phyloP scores from a whole-genome alignment of 2,797 vertebrate species.

The Onychomys torridus region DNA sequence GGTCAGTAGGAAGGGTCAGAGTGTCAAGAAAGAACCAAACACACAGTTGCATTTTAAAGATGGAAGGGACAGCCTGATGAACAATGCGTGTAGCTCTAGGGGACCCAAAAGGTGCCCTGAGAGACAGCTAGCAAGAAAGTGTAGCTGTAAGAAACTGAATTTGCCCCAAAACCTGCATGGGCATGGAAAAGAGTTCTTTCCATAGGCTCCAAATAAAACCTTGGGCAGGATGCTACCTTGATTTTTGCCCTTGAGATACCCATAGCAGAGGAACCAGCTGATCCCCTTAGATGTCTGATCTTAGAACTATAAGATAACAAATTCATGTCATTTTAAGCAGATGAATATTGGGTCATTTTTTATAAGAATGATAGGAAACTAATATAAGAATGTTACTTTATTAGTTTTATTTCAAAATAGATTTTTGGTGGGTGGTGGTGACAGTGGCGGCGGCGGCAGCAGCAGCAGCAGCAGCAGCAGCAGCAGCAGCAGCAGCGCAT shows the following conservation, averaged over 20 bases:
- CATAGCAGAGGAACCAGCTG: background rate
- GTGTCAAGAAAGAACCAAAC: background rate
- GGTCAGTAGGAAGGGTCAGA: background rate
- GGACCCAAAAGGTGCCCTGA: background rate
- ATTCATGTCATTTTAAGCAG: background rate
- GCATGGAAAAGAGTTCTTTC: background rate
- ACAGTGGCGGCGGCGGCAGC: too few species aligned
- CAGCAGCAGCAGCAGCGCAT: too few species aligned
- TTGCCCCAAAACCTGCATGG: background rate
- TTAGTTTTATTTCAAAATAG: slow-evolving; percentile 29
- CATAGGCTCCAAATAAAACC: background rate
- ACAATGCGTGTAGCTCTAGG: too few species aligned
- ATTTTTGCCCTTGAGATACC: background rate
- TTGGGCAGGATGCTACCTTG: background rate
- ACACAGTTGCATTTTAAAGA: background rate
- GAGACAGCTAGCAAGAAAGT: background rate
- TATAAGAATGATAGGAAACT: background rate
- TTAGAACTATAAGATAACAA: background rate
- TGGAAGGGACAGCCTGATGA: background rate
- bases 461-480: too few species aligned
- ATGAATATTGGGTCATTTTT: background rate
- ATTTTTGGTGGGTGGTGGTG: background rate
- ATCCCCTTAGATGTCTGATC: background rate
- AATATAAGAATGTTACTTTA: background rate
- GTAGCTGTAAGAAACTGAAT: background rate